Evolutionary conservation across 2,113 vertebrate species (phyloP).

Genomic region (Nanorana parkeri): DNA sequence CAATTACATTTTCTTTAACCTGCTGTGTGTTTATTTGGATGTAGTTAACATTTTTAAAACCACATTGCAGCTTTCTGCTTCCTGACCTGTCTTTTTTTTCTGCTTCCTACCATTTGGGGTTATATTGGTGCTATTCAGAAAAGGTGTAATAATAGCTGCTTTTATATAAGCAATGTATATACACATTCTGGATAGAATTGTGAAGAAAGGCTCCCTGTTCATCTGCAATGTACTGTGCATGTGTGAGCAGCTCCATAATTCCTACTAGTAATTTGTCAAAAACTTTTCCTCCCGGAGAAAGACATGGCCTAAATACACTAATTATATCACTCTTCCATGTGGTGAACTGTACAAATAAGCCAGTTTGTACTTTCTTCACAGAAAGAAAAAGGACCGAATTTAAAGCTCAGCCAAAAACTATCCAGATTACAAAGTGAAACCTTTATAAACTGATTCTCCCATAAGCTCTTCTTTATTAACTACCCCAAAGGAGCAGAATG

Average conservation of each 20-base stretch:
- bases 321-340: slow-evolving; percentile 45
- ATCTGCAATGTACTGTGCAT: slow-evolving; percentile 19
- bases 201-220: slow-evolving; percentile 28
- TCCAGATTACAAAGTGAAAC: slow-evolving; percentile 52
- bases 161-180: neutral
- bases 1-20: too few species aligned
- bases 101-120: too few species aligned
- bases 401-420: slow-evolving; percentile 52
- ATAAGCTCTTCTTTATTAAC: slow-evolving; percentile 73
- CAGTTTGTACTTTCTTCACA: slow-evolving; percentile 21
- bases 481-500: slow-evolving; percentile 66
- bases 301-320: slow-evolving; percentile 47
- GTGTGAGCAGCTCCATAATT: slow-evolving; percentile 37
- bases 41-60: too few species aligned
- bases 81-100: too few species aligned
- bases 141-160: neutral
- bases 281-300: slow-evolving; percentile 46
- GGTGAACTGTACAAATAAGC: slow-evolving; percentile 42
- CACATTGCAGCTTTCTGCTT: too few species aligned
- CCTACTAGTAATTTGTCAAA: slow-evolving; percentile 47
- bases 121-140: too few species aligned
- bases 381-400: slow-evolving; percentile 30
- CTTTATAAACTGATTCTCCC: slow-evolving; percentile 65
- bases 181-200: slow-evolving; percentile 1
- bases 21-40: too few species aligned